A percentile compares a stretch with the other conserved stretches of the same genome.
phyloP scores from a whole-genome alignment of 2,888 invertebrate species.

The Chirona hameri region DNA sequence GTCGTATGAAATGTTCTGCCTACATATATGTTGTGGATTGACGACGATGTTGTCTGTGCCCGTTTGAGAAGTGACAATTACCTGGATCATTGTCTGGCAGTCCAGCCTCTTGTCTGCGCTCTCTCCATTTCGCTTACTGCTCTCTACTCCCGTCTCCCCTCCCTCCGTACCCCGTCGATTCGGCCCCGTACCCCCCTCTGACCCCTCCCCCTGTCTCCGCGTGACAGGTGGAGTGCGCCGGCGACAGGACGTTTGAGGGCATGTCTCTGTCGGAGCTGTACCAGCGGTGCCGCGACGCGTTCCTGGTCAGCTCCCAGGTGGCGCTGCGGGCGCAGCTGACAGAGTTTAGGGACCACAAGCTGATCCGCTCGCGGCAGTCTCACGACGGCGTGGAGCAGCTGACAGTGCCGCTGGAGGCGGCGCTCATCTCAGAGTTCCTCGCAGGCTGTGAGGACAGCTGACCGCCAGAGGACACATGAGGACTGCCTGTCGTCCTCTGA shows the following conservation, averaged over 20 bases:
- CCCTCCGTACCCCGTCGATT: no score
- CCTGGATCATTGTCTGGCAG: no score
- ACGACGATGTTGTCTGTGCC: no score
- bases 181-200: neutral
- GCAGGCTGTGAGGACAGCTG: constrained; percentile 53
- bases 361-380: constrained; percentile 74
- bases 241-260: constrained; percentile 54
- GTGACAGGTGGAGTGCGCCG: neutral
- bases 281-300: constrained; percentile 76
- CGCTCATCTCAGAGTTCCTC: constrained; percentile 71
- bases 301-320: constrained; percentile 87
- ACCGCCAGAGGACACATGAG: constrained; percentile 30
- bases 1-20: no score
- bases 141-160: no score
- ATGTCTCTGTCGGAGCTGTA: constrained; percentile 86
- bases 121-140: no score
- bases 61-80: no score
- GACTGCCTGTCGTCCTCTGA: no score
- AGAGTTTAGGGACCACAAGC: constrained; percentile 92
- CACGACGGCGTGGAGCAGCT: constrained; percentile 78
- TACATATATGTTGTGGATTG: no score
- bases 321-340: constrained; percentile 86
- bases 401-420: constrained; percentile 69
- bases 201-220: neutral
- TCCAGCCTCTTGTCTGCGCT: no score